A percentile compares a stretch with the other conserved stretches of the same genome.
Evolutionary conservation across 2,797 vertebrate species (phyloP).

Genomic region (Varecia variegata): DNA sequence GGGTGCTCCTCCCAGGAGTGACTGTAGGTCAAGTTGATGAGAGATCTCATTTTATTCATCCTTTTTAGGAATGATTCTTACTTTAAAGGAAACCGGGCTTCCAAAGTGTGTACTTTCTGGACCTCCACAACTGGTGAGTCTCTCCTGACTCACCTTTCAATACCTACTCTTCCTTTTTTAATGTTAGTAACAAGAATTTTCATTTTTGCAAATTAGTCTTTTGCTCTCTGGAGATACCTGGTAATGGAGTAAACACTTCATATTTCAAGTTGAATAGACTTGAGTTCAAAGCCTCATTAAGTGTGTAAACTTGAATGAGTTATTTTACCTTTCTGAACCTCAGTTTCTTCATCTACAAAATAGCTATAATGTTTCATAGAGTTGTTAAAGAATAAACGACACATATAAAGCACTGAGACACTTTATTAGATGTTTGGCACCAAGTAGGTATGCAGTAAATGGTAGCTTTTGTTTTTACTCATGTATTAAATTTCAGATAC

Average conservation of each 20-base stretch:
- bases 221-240: background rate
- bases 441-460: background rate
- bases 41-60: background rate
- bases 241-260: background rate
- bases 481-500: background rate
- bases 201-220: background rate
- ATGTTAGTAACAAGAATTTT: background rate
- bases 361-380: background rate
- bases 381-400: background rate
- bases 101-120: conserved; percentile 93
- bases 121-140: conserved; percentile 94
- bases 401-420: background rate
- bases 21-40: background rate
- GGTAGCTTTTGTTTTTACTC: background rate
- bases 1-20: background rate
- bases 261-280: background rate
- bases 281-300: background rate
- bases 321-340: background rate
- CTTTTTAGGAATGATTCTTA: conserved; percentile 94
- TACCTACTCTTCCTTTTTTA: background rate
- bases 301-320: background rate
- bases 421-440: background rate
- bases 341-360: background rate
- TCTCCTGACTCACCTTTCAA: background rate
- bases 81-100: conserved; percentile 92